These are phyloP conservation scores for Charanyca ferruginea DNA, from an alignment of 2,888 invertebrate species.

Conservation along the genomic window DNA sequence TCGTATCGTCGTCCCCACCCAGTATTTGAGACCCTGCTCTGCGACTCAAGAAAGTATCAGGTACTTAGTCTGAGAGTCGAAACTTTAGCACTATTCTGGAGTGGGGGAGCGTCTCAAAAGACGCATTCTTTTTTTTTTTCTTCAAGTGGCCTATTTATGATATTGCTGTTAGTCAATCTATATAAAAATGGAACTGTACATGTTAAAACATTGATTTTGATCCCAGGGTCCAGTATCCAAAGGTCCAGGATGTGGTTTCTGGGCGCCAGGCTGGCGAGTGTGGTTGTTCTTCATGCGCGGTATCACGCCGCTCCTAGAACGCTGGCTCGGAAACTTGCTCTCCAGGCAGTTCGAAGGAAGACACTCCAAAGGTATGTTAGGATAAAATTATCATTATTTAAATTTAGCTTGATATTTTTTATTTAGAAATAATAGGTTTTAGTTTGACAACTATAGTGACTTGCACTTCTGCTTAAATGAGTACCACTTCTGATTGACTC, in stretches of 20 bases:
- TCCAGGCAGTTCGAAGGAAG: constrained; percentile 99
- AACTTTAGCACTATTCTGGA: no score
- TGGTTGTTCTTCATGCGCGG: constrained; percentile 99
- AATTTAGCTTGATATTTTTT: not conserved
- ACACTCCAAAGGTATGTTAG: constrained; percentile 96
- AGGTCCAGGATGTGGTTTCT: constrained; percentile 99
- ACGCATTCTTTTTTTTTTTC: no score
- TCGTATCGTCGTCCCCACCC: no score
- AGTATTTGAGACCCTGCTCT: no score
- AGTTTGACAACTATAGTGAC: not conserved
- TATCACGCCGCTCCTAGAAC: constrained; percentile 98
- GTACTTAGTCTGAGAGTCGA: no score
- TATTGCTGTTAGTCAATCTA: no score
- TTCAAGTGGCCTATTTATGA: no score
- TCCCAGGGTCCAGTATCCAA: constrained; percentile 98
- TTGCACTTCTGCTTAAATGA: not conserved
- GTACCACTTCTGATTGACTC: no score
- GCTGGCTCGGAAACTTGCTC: constrained; percentile 99
- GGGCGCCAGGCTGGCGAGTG: constrained; percentile 99
- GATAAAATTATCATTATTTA: not conserved
- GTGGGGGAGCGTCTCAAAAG: no score
- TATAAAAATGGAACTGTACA: no score
- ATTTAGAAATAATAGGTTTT: not conserved
- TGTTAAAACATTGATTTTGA: not conserved
- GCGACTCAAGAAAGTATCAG: no score